phyloP scores from a whole-genome alignment of 2,888 invertebrate species.

The Conchocele bisecta region DNA sequence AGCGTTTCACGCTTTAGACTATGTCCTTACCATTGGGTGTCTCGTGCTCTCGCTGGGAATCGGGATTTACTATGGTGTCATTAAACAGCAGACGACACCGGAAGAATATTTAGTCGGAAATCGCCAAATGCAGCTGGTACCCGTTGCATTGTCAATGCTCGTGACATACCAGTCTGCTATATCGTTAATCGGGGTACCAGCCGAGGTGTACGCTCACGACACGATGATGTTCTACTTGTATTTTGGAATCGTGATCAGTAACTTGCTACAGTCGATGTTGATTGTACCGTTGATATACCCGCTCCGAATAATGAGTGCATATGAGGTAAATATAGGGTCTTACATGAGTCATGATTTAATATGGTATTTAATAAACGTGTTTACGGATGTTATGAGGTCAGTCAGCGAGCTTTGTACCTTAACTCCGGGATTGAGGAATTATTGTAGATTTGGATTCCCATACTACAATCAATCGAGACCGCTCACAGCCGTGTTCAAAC shows the following conservation, averaged over 20 bases:
- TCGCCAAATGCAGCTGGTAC: conserved; percentile 59
- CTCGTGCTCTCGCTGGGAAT: conserved; percentile 49
- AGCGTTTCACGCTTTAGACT: conserved; percentile 44
- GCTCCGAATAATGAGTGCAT: conserved; percentile 65
- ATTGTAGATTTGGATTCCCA: no score
- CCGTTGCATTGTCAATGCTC: conserved; percentile 69
- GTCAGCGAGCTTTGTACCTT: no score
- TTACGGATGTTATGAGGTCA: no score
- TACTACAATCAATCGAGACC: no score
- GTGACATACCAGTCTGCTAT: conserved; percentile 72
- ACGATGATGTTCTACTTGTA: conserved; percentile 51
- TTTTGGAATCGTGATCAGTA: conserved; percentile 44
- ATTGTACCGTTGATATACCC: conserved; percentile 65
- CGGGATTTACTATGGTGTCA: conserved; percentile 57
- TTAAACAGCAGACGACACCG: conserved; percentile 49
- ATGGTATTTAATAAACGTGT: no score
- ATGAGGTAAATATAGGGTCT: conserved; percentile 58
- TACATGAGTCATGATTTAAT: no score
- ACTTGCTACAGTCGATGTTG: conserved; percentile 45
- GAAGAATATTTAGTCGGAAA: conserved; percentile 68
- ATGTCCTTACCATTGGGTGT: conserved; percentile 43
- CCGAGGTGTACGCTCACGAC: conserved; percentile 63
- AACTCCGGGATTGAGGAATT: no score
- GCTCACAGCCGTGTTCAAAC: no score
- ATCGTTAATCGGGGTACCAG: conserved; percentile 63